These are phyloP conservation scores for Hippocampus barbouri DNA, from an alignment of 2,113 vertebrate species.

Conservation along the genomic window DNA sequence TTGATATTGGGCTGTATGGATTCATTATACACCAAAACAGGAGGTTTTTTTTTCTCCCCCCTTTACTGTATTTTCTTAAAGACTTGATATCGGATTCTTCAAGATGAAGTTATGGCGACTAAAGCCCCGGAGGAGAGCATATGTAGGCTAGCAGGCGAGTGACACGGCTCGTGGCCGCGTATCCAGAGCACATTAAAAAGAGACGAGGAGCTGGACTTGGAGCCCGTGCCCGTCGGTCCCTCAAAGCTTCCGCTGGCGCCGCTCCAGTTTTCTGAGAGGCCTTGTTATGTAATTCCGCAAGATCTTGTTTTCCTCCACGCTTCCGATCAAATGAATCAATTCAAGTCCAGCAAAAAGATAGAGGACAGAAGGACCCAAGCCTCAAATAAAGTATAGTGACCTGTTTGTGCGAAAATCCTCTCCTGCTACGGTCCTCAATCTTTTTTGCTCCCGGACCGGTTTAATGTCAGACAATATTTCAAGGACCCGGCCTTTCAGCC, in stretches of 20 bases:
- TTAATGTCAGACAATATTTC: too few relatives aligned
- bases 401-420: neutral
- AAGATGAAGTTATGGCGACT: constrained; percentile 10
- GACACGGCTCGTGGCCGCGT: constrained; percentile 45
- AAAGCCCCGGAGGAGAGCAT: constrained; percentile 15
- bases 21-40: neutral
- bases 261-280: constrained; percentile 52
- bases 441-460: too few relatives aligned
- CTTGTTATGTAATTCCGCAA: constrained; percentile 59
- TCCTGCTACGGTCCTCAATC: too few relatives aligned
- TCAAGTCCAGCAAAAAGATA: neutral
- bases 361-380: neutral
- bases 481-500: too few relatives aligned
- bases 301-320: constrained; percentile 28
- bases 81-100: neutral
- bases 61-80: too few relatives aligned
- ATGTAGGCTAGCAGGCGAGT: constrained; percentile 39
- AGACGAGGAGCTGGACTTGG: constrained; percentile 38
- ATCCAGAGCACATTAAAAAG: constrained; percentile 61
- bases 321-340: constrained; percentile 5
- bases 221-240: constrained; percentile 30
- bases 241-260: constrained; percentile 56
- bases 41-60: neutral
- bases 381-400: neutral
- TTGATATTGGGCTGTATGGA: neutral